Percentiles rank a stretch among this genome's conserved stretches.
Conservation (phyloP, 1,140 invertebrate species). For the Epicauta chinensis region DNA sequence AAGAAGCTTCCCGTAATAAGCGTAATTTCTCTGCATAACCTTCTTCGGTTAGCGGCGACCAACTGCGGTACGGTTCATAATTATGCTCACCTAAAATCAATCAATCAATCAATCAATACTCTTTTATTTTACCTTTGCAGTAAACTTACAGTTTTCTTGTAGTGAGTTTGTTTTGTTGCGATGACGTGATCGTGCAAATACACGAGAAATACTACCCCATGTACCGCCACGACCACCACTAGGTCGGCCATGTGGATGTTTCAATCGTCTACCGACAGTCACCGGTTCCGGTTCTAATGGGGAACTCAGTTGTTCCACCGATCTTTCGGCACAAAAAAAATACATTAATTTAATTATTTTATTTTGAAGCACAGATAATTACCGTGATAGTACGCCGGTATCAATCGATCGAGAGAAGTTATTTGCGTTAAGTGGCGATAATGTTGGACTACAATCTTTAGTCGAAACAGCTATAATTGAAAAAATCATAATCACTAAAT, state of each 20-base stretch:
- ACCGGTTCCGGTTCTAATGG: slow-evolving; percentile 49
- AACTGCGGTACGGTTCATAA: slow-evolving; percentile 46
- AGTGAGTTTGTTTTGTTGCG: slow-evolving; percentile 58
- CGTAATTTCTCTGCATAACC: slow-evolving; percentile 77
- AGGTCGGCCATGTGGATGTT: slow-evolving; percentile 37
- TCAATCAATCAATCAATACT: not conserved
- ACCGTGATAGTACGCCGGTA: slow-evolving; percentile 61
- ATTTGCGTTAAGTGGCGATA: slow-evolving; percentile 69
- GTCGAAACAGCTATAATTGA: slow-evolving; percentile 56
- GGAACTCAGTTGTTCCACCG: slow-evolving; percentile 57
- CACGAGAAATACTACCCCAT: slow-evolving; percentile 77
- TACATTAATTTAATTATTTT: slow-evolving; percentile 16
- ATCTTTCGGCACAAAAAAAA: slow-evolving; percentile 46
- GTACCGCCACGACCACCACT: slow-evolving; percentile 53
- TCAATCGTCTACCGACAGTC: slow-evolving; percentile 41
- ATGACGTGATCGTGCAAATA: slow-evolving; percentile 78
- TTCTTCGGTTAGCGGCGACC: slow-evolving; percentile 77
- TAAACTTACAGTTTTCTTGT: slow-evolving; percentile 36
- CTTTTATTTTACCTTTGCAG: no score
- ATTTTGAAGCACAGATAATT: slow-evolving; percentile 23
- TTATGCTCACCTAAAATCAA: slow-evolving; percentile 31
- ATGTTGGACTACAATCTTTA: slow-evolving; percentile 75
- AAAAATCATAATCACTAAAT: not conserved
- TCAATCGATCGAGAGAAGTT: slow-evolving; percentile 72
- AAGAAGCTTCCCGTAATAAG: slow-evolving; percentile 75